phyloP scores from a whole-genome alignment of 2,888 invertebrate genomes.

The Netelia inedita region DNA sequence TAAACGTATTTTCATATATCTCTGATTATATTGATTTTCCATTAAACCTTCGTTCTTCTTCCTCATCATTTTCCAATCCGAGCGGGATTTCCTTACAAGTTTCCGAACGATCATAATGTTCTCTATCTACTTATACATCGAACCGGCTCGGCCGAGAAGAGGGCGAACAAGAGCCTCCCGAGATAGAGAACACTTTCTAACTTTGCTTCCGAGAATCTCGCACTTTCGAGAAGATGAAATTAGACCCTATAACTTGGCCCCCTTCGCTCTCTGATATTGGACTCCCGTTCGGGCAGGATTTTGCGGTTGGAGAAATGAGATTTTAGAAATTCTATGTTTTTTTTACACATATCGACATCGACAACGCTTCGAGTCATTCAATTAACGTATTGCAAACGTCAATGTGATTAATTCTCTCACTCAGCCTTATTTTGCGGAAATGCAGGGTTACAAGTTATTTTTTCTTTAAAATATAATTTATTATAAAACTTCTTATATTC shows the following conservation, averaged over 20 bases:
- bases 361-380: too few species aligned
- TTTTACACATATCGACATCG: too few species aligned
- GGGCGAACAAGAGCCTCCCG: neutral
- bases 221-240: neutral
- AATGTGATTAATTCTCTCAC: too few species aligned
- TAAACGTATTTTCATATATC: constrained; percentile 25
- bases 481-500: constrained; percentile 18
- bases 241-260: constrained; percentile 24
- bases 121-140: constrained; percentile 19
- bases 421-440: neutral
- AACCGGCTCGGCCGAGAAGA: constrained; percentile 31
- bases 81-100: neutral
- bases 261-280: neutral
- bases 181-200: constrained; percentile 55
- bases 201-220: constrained; percentile 29
- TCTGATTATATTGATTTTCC: neutral
- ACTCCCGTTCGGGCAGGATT: constrained; percentile 13
- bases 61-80: neutral
- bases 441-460: neutral
- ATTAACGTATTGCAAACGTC: too few species aligned
- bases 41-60: neutral
- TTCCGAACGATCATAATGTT: constrained; percentile 24
- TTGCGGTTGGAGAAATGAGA: neutral
- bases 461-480: constrained; percentile 28
- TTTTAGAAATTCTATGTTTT: too few species aligned